Conservation (phyloP, 2,797 vertebrate species). For the Otolemur crassicaudatus region DNA sequence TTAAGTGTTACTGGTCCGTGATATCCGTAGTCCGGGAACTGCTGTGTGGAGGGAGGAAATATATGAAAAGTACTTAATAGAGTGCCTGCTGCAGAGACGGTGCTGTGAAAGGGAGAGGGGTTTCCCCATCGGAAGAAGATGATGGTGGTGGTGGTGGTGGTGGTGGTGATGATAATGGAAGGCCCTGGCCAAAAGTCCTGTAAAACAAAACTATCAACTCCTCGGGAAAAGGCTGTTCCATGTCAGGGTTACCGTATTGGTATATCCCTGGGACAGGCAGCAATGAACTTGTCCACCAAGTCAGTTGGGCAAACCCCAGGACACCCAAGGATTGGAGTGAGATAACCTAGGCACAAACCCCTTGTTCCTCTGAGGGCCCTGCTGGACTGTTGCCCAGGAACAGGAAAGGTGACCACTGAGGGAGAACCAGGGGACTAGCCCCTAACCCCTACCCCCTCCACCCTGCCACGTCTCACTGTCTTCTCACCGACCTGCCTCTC, state of each 20-base stretch:
- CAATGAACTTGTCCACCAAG: neutral
- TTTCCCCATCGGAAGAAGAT: neutral
- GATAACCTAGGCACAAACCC: neutral
- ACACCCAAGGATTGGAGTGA: neutral
- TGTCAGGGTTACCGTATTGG: neutral
- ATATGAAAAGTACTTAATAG: neutral
- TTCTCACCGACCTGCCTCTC: neutral
- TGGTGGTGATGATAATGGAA: rapidly evolving
- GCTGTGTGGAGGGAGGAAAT: neutral
- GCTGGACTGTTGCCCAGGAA: neutral
- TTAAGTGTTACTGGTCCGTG: neutral
- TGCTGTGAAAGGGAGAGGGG: rapidly evolving
- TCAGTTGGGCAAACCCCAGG: neutral
- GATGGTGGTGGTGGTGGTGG: neutral
- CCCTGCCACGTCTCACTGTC: rapidly evolving
- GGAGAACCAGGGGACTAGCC: neutral
- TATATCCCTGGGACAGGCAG: neutral
- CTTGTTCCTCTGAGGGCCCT: neutral
- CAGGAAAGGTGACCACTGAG: neutral
- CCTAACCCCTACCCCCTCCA: neutral
- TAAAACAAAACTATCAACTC: neutral
- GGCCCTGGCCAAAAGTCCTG: neutral
- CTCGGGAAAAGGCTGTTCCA: neutral
- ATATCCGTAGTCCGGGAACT: neutral
- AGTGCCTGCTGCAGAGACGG: neutral